Evolutionary conservation across 2,113 vertebrate genomes (phyloP).

Genomic region (Anguilla japonica): DNA sequence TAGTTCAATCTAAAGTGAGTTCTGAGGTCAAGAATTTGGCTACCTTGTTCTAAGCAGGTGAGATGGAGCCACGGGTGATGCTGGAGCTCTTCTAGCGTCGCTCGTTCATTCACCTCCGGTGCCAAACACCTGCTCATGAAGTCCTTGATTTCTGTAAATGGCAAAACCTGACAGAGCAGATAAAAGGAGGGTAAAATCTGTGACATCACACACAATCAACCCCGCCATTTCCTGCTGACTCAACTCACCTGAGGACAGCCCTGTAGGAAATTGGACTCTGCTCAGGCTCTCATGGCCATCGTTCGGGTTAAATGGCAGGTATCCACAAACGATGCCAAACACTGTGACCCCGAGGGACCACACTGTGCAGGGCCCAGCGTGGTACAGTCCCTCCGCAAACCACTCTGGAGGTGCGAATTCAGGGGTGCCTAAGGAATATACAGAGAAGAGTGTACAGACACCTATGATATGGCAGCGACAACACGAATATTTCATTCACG

Average conservation of each 20-base stretch:
- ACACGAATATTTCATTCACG: neutral
- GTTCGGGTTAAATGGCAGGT: constrained; percentile 70
- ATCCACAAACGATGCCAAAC: constrained; percentile 70
- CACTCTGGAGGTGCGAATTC: constrained; percentile 57
- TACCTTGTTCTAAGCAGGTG: neutral
- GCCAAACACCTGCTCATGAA: constrained; percentile 58
- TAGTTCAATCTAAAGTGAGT: neutral
- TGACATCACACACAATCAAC: too few species aligned
- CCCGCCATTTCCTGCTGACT: too few species aligned
- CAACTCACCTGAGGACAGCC: constrained; percentile 31
- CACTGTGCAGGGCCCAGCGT: constrained; percentile 49
- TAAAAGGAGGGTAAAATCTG: neutral
- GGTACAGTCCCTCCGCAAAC: constrained; percentile 45
- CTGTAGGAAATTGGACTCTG: constrained; percentile 40
- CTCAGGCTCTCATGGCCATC: constrained; percentile 44
- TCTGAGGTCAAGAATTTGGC: too few species aligned
- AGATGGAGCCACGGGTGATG: constrained; percentile 41
- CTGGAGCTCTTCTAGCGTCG: constrained; percentile 57
- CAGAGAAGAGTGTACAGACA: neutral
- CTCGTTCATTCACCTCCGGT: constrained; percentile 40
- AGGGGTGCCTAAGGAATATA: constrained; percentile 45
- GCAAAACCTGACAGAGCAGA: neutral
- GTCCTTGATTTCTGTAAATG: constrained; percentile 46
- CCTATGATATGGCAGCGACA: too few species aligned
- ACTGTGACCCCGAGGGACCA: constrained; percentile 59